Base-by-base conservation (phyloP, 2,113 vertebrate genomes). In the Chauna torquata region DNA sequence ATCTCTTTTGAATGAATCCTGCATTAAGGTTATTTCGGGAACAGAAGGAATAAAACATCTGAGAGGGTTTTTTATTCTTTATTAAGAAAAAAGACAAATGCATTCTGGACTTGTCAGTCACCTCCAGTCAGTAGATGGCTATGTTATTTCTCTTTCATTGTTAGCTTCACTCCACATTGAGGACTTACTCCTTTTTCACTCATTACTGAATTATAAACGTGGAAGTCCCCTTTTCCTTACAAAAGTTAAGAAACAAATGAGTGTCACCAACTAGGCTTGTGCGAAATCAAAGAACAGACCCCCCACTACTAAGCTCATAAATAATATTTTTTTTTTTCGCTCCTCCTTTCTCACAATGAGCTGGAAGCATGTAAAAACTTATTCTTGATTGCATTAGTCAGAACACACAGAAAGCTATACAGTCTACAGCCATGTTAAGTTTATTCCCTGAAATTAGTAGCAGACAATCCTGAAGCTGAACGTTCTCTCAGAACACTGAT, bases 251-350 rank as follows among this genome's bases (percentile, higher is more conserved):
- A 25, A 71, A 84, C 36, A 74, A 64, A 79, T 14, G 5, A 79
- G 16, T 3, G 40, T 65, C 58, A 70, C 28, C 44, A 86, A n/a
- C 8, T 11, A 62, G 28, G 50, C 19, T 30, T 0, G 0, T 50
- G 47, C 11, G 57, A 64, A 82, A 75, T 8, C 38, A 25, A 76
- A 77, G 45, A 74, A 52, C 18, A 90, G 32, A 71, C 3, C 18
- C 25, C 25, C 36, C 44, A 11, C 23, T 14, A 72, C 14, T 76
- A 22, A 76, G 77, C 8, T 82, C 14, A 24, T 42, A 32, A 62
- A 2, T 22, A 34, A 24, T n/a, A 9, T 12, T 18, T 42, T 4
- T 13, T n/a, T 47, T 71, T 74, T 72, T 65, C 3, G 20, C 38
- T 69, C 0, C 0, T 40, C 17, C 14, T 57, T 83, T 58, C 28